phyloP scores from a whole-genome alignment of 2,113 vertebrate genomes.

The Gnathonemus longibarbis region DNA sequence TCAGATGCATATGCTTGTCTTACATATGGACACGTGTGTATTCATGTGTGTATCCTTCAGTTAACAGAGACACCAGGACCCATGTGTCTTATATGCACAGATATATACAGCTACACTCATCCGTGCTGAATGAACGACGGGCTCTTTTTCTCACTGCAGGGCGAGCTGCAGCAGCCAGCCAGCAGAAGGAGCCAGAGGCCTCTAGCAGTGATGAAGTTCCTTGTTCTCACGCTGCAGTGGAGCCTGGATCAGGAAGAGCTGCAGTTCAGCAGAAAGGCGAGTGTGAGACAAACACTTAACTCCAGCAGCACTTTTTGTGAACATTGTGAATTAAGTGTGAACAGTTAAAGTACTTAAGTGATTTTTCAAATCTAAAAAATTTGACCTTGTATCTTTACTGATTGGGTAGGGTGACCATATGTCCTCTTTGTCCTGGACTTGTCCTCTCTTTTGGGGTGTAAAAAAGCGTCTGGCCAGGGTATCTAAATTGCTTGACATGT shows the following conservation, averaged over 20 bases:
- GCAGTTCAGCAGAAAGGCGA: neutral
- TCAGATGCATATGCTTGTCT: constrained; percentile 12
- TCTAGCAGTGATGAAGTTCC: neutral
- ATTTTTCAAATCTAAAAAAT: neutral
- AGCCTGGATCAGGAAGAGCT: neutral
- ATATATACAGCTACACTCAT: neutral
- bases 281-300: neutral
- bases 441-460: neutral
- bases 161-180: neutral
- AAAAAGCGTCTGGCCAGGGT: neutral
- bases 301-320: neutral
- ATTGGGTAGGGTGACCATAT: neutral
- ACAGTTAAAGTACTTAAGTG: neutral
- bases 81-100: neutral
- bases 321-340: neutral
- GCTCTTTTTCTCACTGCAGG: neutral
- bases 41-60: constrained; percentile 12
- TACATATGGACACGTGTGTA: neutral
- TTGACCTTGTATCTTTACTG: neutral
- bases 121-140: neutral
- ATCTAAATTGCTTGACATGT: neutral
- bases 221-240: neutral
- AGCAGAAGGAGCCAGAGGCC: constrained; percentile 2
- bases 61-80: constrained; percentile 14
- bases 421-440: neutral